Conservation (phyloP, 2,888 invertebrate genomes). For the Crioceris asparagi region DNA sequence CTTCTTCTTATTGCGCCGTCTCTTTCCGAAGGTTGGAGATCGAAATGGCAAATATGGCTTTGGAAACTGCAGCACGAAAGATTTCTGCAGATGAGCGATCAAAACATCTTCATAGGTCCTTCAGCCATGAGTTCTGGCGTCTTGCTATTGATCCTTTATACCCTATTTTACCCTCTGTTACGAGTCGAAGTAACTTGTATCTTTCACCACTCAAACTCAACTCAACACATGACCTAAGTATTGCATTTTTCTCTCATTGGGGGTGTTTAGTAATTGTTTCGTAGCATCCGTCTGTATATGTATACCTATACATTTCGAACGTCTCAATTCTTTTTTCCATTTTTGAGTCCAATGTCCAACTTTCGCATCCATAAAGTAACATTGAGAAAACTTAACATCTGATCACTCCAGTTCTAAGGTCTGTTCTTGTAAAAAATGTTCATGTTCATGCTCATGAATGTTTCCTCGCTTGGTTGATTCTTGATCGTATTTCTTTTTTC, state of each 20-base stretch:
- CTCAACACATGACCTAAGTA: no score
- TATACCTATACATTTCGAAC: no score
- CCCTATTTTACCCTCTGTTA: not conserved
- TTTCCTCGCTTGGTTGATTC: no score
- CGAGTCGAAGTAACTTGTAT: not conserved
- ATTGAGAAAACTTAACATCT: no score
- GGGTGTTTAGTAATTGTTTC: not conserved
- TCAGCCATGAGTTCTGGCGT: slow-evolving; percentile 31
- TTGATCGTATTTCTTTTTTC: no score
- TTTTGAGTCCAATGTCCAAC: no score
- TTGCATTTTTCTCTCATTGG: not conserved
- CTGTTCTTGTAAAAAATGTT: no score
- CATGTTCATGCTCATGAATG: no score
- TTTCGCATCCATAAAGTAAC: no score
- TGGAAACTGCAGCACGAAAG: slow-evolving; percentile 6
- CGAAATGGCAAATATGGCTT: not conserved
- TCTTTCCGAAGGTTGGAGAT: not conserved
- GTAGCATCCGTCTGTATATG: no score
- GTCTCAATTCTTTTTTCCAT: no score
- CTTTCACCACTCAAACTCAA: not conserved
- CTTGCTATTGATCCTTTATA: slow-evolving; percentile 11
- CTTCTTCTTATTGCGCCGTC: not conserved
- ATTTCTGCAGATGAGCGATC: slow-evolving; percentile 6
- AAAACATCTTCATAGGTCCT: slow-evolving; percentile 33
- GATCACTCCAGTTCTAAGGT: no score